Evolutionary conservation across 2,797 vertebrate species (phyloP).

Genomic region (Allobates femoralis): DNA sequence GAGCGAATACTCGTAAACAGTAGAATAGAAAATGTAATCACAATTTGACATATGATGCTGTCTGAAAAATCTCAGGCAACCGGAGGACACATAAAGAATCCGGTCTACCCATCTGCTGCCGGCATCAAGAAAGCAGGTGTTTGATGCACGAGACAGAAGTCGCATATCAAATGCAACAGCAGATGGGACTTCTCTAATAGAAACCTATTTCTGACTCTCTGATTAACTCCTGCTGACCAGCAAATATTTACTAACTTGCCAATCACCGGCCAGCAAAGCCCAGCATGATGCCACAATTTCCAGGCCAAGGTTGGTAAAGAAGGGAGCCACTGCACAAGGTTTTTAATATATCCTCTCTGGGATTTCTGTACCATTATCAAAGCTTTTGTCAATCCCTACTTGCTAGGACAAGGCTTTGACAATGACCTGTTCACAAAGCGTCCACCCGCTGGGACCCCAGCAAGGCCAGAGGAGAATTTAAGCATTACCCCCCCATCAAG

Average conservation of each 20-base stretch:
- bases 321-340: background rate
- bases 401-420: background rate
- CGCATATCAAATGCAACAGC: slow-evolving; percentile 38
- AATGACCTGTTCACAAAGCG: background rate
- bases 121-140: slow-evolving; percentile 41
- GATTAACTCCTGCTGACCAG: background rate
- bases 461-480: too few relatives aligned
- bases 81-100: slow-evolving; percentile 41
- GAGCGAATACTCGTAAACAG: background rate
- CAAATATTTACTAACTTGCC: background rate
- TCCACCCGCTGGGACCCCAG: too few relatives aligned
- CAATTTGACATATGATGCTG: slow-evolving; percentile 30
- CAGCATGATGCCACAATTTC: background rate
- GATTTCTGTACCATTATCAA: background rate
- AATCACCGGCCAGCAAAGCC: background rate
- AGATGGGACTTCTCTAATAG: slow-evolving; percentile 36
- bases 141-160: slow-evolving; percentile 19
- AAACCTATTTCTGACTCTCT: background rate
- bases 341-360: background rate
- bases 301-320: background rate
- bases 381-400: background rate
- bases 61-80: slow-evolving; percentile 52
- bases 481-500: too few relatives aligned
- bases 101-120: slow-evolving; percentile 46
- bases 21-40: slow-evolving; percentile 19